A percentile compares a stretch with the other conserved stretches of the same genome.
Conservation (phyloP, 1,140 invertebrate species). For the Samia ricini region DNA sequence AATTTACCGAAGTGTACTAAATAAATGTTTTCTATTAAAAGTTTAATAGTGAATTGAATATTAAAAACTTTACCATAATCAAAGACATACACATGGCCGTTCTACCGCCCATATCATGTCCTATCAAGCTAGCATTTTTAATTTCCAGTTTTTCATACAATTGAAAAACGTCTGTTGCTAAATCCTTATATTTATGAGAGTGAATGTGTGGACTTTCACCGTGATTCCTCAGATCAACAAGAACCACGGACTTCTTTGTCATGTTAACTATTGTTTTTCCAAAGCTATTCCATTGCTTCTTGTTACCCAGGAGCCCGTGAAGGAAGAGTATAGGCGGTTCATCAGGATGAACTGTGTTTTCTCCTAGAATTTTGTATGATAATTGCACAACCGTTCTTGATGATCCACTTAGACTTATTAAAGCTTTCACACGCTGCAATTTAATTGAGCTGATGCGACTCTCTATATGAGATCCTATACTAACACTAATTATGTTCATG, state of each 20-base stretch:
- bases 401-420: not conserved
- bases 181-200: slow-evolving; percentile 83
- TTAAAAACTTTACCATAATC: slow-evolving; percentile 71
- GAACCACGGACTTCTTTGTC: slow-evolving; percentile 68
- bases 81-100: slow-evolving; percentile 90
- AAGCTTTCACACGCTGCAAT: not conserved
- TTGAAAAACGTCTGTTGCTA: slow-evolving; percentile 85
- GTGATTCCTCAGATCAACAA: slow-evolving; percentile 93
- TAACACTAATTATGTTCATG: not conserved
- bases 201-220: slow-evolving; percentile 90
- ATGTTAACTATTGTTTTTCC: slow-evolving; percentile 36
- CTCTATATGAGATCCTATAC: not conserved
- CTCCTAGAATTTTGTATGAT: slow-evolving; percentile 76
- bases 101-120: slow-evolving; percentile 96
- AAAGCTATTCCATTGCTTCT: slow-evolving; percentile 85
- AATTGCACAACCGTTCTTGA: slow-evolving; percentile 72
- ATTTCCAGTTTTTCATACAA: slow-evolving; percentile 82
- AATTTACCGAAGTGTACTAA: too few species aligned
- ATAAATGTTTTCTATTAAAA: not conserved
- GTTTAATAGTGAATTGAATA: not conserved
- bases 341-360: slow-evolving; percentile 17
- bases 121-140: slow-evolving; percentile 83
- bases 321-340: slow-evolving; percentile 84
- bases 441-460: not conserved
- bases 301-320: slow-evolving; percentile 92